Base-by-base conservation (phyloP, 2,797 vertebrate species). In the Microctenopoma lineatum region DNA sequence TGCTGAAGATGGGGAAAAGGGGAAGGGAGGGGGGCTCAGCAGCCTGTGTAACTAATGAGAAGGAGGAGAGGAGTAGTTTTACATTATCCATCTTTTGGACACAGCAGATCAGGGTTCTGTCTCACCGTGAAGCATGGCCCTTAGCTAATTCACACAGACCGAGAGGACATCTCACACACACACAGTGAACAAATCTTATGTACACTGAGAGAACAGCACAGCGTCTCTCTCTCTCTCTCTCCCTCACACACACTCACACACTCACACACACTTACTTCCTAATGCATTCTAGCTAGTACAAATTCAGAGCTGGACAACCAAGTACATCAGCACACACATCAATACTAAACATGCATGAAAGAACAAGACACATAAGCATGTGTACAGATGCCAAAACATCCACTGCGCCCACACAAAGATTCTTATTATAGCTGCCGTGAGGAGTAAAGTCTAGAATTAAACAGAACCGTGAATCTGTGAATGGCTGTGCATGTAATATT, bases 81-180 rank as follows among this genome's bases (percentile, higher is more conserved):
- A 71, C 75, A 70, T 83, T 48, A 87, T 87, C 78, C 13, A 16
- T 85, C 79, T 85, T 86, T 85, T 85, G 2, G 51, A 83, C 84
- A 83, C 72, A 85, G 70, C 70, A 85, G 86, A 89, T 86, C 86
- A 84, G 84, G 86, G 85, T 70, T 84, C 68, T 83, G 87, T 80
- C 79, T 83, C 59, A 0, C 64, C 11, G 39, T 83, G 84, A 89
- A 79, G 70, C 80, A 78, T 84, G 75, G 74, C 70, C 86, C 78
- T 76, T 79, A 79, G 74, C 70, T 80, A 79, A 81, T 84, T 90
- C 70, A 69, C 75, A 81, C 75, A 81, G 59, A 70, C 80, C 1
- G 15, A 80, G 79, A 84, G 70, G 58, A 75, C 66, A 66, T 66
- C 59, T 59, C 26, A 59, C 58, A 73, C 47, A 66, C 48, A 70